phyloP scores from a whole-genome alignment of 2,113 vertebrate species.

The Puntigrus tetrazona region DNA sequence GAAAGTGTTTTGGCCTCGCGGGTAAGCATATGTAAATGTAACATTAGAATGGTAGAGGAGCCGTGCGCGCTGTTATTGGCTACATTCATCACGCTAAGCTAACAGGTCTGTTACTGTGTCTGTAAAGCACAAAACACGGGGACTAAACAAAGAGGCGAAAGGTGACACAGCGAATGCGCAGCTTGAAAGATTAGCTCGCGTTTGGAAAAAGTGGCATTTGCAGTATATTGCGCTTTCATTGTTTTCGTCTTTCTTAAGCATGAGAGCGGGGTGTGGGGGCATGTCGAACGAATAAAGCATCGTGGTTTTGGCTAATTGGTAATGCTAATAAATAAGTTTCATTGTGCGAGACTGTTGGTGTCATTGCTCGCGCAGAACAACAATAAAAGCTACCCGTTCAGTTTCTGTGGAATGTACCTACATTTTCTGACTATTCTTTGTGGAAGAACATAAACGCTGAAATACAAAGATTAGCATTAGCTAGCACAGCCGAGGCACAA shows the following conservation, averaged over 20 bases:
- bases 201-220: conserved; percentile 21
- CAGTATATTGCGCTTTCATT: conserved; percentile 16
- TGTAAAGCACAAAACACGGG: conserved; percentile 18
- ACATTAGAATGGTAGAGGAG: conserved; percentile 37
- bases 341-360: not conserved
- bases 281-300: not conserved
- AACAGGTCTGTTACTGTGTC: conserved; percentile 34
- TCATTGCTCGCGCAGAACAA: not conserved
- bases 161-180: conserved; percentile 2
- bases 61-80: conserved; percentile 15
- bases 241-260: conserved; percentile 18
- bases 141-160: conserved; percentile 24
- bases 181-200: not conserved
- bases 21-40: conserved; percentile 42
- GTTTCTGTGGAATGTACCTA: not conserved
- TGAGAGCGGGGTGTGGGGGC: too few relatives aligned
- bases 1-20: conserved; percentile 11
- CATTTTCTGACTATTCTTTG: not conserved
- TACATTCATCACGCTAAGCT: conserved; percentile 36
- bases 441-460: not conserved
- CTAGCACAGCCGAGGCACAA: not conserved
- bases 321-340: not conserved
- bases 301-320: not conserved
- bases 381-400: not conserved
- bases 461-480: not conserved